A percentile compares a stretch with the other conserved stretches of the same genome.
phyloP scores from a whole-genome alignment of 1,140 invertebrate species.

The Thalassaphorura encarpata region DNA sequence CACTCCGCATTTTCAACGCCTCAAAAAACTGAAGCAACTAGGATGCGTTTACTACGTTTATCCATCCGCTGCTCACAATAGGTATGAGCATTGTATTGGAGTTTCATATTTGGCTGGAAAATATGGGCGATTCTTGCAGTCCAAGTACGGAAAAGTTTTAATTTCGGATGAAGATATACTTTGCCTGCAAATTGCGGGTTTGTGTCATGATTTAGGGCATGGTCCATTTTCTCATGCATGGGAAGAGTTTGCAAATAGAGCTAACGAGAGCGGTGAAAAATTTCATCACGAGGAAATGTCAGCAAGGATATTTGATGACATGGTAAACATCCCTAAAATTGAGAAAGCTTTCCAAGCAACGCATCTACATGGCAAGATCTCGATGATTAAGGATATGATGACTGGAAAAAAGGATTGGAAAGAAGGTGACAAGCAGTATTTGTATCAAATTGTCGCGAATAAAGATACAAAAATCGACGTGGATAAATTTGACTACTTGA shows the following conservation, averaged over 20 bases:
- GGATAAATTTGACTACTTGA: constrained; percentile 61
- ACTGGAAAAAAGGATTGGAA: no score
- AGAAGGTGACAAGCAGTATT: no score
- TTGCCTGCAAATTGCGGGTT: constrained; percentile 51
- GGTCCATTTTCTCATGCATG: constrained; percentile 55
- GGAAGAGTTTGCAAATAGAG: constrained; percentile 41
- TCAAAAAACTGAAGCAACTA: constrained; percentile 48
- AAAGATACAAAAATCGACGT: constrained; percentile 54
- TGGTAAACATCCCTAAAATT: constrained; percentile 38
- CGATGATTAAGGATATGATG: no score
- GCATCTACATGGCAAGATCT: constrained; percentile 34
- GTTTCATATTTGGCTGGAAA: constrained; percentile 41
- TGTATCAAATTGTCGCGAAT: constrained; percentile 51
- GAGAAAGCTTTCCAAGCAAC: constrained; percentile 31
- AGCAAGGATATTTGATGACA: constrained; percentile 41
- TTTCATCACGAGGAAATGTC: constrained; percentile 45
- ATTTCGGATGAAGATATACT: constrained; percentile 41
- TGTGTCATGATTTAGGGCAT: constrained; percentile 59
- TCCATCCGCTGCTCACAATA: constrained; percentile 46
- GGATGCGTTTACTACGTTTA: constrained; percentile 47
- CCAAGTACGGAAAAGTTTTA: constrained; percentile 40
- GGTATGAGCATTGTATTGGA: constrained; percentile 55
- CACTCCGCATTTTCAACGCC: constrained; percentile 52
- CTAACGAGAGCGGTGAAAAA: no score
- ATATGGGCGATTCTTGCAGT: constrained; percentile 35